Conservation (phyloP, 2,888 invertebrate species). For the Catonia carolina region DNA sequence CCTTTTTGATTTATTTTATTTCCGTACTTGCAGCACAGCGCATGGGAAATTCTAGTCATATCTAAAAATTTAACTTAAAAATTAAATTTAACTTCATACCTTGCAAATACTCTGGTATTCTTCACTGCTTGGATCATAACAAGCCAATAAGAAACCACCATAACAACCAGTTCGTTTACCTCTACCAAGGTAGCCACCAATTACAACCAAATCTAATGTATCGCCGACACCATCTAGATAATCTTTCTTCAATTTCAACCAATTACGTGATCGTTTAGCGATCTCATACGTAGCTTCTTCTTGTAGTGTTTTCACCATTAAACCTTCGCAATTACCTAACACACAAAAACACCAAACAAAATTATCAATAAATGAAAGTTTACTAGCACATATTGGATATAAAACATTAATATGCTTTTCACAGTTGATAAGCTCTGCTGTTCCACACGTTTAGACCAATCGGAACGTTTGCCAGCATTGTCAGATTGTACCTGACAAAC, state of each 20-base stretch:
- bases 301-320: slow-evolving; percentile 95
- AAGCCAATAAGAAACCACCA: slow-evolving; percentile 93
- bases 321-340: slow-evolving; percentile 89
- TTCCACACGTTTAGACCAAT: no score
- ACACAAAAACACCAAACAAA: slow-evolving; percentile 22
- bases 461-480: no score
- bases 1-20: no score
- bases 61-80: no score
- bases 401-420: no score
- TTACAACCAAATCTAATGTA: slow-evolving; percentile 89
- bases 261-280: slow-evolving; percentile 87
- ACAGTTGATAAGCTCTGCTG: no score
- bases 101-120: slow-evolving; percentile 91
- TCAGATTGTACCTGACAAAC: no score
- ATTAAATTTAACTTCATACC: slow-evolving; percentile 44
- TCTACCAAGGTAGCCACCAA: slow-evolving; percentile 89
- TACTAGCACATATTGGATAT: no score
- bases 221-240: slow-evolving; percentile 96
- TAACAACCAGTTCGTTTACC: slow-evolving; percentile 89
- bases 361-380: no score
- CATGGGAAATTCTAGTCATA: no score
- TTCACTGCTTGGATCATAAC: slow-evolving; percentile 83
- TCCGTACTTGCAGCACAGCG: no score
- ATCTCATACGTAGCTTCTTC: slow-evolving; percentile 93
- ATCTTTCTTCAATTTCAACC: slow-evolving; percentile 96